Evolutionary conservation across 2,888 invertebrate species (phyloP), one percentile per base, ranked within the genome.

Genomic region (Synergus itoensis): DNA sequence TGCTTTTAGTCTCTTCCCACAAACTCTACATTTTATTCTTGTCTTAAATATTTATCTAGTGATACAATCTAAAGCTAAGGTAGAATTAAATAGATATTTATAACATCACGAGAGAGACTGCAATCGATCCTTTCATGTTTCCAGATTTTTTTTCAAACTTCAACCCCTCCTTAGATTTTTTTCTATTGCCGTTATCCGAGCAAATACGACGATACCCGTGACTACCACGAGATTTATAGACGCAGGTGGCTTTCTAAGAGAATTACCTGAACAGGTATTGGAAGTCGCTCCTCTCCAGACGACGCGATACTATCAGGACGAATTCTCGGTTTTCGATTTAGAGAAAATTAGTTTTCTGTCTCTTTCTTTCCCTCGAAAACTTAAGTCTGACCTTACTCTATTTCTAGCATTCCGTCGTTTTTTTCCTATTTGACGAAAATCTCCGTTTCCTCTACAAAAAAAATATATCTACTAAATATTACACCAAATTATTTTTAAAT

Each of bases 231-330:
- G 84, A 87, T 87, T 87, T 87, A 87, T 84, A 82, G 79, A 69
- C 78, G 78, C 40, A 65, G 80, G 77, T 80, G 81, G 80, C 65
- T 85, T 81, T 80, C 84, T 84, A 84, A 85, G 80, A 84, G 86
- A 87, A 87, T 87, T 85, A 87, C 83, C 82, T 86, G 82, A 76
- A 79, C 84, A 86, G 82, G 85, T 87, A 81, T 79, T 77, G 77
- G 76, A 62, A 75, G 81, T 53, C 16, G 79, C 77, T 78, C 78
- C 78, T 82, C 78, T 82, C 79, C 82, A 82, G 83, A 83, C 79
- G 79, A 80, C 76, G 77, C 63, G 82, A 83, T 76, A 73, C 79
- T 60, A 76, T 65, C 57, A 40, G 76, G 69, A 79, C 82, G 77
- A 84, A 80, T 81, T 65, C 77, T 77, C 78, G 84, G 81, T 85